Base-by-base conservation (phyloP, 2,888 invertebrate species). In the Cerastoderma edule region DNA sequence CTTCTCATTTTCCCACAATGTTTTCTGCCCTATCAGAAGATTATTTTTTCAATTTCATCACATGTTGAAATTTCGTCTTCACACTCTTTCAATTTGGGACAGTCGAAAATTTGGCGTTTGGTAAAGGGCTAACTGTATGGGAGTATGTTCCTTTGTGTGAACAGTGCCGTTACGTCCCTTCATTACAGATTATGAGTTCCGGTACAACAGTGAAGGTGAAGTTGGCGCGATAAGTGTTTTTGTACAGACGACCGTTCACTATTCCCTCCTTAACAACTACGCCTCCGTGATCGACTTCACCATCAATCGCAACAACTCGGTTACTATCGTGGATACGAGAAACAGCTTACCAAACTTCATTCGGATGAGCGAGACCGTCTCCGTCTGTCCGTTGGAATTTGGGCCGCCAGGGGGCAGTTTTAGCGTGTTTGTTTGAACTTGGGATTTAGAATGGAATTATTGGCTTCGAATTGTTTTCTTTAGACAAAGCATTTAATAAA, bases 131-230 rank as follows among this genome's bases (percentile, higher is more conserved):
- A n/a, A n/a, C n/a, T n/a, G n/a, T n/a, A n/a, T n/a, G n/a, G n/a
- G n/a, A n/a, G n/a, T n/a, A n/a, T n/a, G n/a, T n/a, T n/a, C n/a
- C n/a, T n/a, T n/a, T n/a, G n/a, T n/a, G n/a, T n/a, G n/a, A n/a
- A n/a, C n/a, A n/a, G n/a, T n/a, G n/a, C n/a, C n/a, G n/a, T n/a
- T n/a, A n/a, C n/a, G n/a, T n/a, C n/a, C n/a, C n/a, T n/a, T n/a
- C n/a, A 10, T 70, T 48, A 6, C 72, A 78, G 78, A 78, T 46
- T 78, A 78, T 54, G 78, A 78, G 44, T 30, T 75, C 1, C 27
- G 35, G 24, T 44, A 56, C 28, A 54, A 56, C 30, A 66, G 46
- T 46, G 56, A 56, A 6, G 44, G 30, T 10, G 22, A 22, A 0
- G 24, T 65, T 0, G 56, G 64, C 16, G 39, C 32, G 0, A 64